phyloP scores from a whole-genome alignment of 1,140 invertebrate genomes.

The Heterodera schachtii region DNA sequence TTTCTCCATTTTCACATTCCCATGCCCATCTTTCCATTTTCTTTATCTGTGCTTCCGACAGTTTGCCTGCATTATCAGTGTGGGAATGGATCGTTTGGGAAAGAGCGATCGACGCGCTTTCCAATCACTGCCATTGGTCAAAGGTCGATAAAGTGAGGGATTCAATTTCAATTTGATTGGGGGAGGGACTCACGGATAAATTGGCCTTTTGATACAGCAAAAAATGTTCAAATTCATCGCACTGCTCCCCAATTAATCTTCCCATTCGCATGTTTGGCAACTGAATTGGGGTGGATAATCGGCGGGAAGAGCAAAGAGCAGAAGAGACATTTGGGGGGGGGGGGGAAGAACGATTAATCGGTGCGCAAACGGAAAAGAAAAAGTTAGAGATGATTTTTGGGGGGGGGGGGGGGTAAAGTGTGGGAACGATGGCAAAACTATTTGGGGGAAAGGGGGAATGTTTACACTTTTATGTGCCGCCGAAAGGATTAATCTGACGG shows the following conservation, averaged over 20 bases:
- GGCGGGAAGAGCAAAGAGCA: background rate
- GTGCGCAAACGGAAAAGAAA: constrained; percentile 10
- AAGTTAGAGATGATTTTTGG: background rate
- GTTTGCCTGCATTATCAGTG: constrained; percentile 11
- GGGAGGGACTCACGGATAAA: background rate
- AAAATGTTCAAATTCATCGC: background rate
- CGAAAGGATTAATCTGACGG: constrained; percentile 13
- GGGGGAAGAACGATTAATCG: background rate
- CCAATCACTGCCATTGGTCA: too few relatives aligned
- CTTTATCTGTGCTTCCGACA: background rate
- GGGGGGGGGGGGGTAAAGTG: background rate
- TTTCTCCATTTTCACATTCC: constrained; percentile 4
- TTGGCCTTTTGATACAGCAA: too few relatives aligned
- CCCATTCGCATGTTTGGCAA: constrained; percentile 13
- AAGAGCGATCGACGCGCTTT: too few relatives aligned
- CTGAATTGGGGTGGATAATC: constrained; percentile 7
- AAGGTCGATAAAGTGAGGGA: background rate
- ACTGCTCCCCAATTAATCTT: background rate
- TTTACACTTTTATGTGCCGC: constrained; percentile 22
- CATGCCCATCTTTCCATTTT: background rate
- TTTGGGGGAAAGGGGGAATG: background rate
- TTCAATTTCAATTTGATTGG: background rate
- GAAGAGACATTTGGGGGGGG: background rate
- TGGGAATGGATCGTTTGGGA: constrained; percentile 3
- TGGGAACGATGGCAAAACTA: constrained; percentile 4